Evolutionary conservation across 2,113 vertebrate species (phyloP), one percentile per base, ranked within the genome.

Genomic region (Microcebus lehilahytsara): DNA sequence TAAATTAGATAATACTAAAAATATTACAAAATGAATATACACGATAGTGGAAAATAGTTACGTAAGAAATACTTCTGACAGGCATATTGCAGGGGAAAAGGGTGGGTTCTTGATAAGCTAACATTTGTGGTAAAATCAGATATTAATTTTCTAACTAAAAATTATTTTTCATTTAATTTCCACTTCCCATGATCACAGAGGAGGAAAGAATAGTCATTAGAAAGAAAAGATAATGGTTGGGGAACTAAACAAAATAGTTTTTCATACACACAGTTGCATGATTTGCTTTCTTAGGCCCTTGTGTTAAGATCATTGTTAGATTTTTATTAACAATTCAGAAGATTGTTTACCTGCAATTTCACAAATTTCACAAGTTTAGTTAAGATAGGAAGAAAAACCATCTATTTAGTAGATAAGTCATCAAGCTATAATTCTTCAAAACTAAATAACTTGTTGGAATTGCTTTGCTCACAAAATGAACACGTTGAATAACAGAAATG

Each of bases 341-440:
- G 14, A 64, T 95, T 30, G 32, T 84, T 53, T 89, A 89, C 42
- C 3, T 93, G 6, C 20, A n/a, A 30, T 86, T 91, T 81, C 27
- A 75, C 14, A 34, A 69, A 87, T 86, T 95, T 93, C 80, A 13
- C 56, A 84, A 66, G 40, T 91, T 64, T 84, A 13, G 91, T 93
- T 13, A 66, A 86, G 7, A 62, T n/a, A 85, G 8, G 34, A 74
- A 77, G 58, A 37, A 7, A 90, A 90, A 23, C 8, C 14, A 86
- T 16, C 77, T 93, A 84, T 79, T 89, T 79, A 72, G 3, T 84
- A 88, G 27, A n/a, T 34, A 74, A 10, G 8, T 91, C 75, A 80
- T 34, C 20, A 75, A 71, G 5, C 5, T 86, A 3, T 81, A 91
- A 22, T 83, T 86, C 13, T 58, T 89, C 20, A 92, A 87, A 78